Evolutionary conservation across 2,113 vertebrate species (phyloP), one percentile per base, ranked within the genome.

Genomic region (Brachyhypopomus gauderio): DNA sequence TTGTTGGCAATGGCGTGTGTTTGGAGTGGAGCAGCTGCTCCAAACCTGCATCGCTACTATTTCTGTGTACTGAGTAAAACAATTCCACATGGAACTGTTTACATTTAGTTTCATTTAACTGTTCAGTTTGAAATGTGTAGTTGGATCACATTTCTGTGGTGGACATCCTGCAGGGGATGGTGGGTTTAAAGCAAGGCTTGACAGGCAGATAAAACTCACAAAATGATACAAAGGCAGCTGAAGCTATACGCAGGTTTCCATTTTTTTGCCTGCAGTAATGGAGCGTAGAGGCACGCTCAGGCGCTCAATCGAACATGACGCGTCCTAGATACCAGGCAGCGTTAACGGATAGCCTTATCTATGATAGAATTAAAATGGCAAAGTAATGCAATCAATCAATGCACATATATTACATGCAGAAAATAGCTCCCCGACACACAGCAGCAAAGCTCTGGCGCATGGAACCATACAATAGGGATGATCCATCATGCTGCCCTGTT

Each of bases 401-500:
- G 20, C 16, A 73, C 7, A 6, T 73, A 12, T 30, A 52, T 27
- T 73, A 56, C 16, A 8, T 56, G 55, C 25, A 30, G 71, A 73
- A 72, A 55, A 55, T 70, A 70, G 19, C 9, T 11, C 11, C n/a
- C 36, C n/a, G 17, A 7, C 36, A 34, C 71, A 56, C 9, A 73
- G 17, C 19, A 14, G 23, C 27, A 56, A 73, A 55, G 71, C 23
- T 73, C 16, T 30, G 6, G 17, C 71, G 56, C 71, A 56, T 48
- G 20, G 8, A 17, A 48, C 55, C 22, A 27, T 34, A 11, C 17
- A 14, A 52, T 19, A 73, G 71, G 23, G 56, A 73, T 56, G 71
- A 73, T 73, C 71, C 48, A 73, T 73, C 48, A 73, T 73, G 48
- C 45, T 56, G 45, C 23, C 45, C 45, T 30, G 71, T 56, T 73